A percentile compares a stretch with the other conserved stretches of the same genome.
phyloP scores from a whole-genome alignment of 1,140 invertebrate species.

The Nasonia longicornis region DNA sequence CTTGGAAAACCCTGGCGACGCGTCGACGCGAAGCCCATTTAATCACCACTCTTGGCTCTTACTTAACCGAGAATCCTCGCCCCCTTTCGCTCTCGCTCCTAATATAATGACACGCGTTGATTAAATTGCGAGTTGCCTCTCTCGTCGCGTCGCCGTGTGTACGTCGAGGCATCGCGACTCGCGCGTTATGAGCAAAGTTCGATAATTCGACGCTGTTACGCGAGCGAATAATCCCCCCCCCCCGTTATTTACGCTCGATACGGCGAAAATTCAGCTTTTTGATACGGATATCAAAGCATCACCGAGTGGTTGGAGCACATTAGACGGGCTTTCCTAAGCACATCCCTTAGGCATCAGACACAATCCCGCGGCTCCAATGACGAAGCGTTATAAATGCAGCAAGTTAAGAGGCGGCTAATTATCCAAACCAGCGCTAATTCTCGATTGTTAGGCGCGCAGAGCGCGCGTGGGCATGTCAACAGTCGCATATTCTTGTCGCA shows the following conservation, averaged over 20 bases:
- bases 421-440: background rate
- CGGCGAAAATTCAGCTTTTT: too few species aligned
- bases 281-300: too few species aligned
- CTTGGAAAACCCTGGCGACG: background rate
- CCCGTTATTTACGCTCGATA: background rate
- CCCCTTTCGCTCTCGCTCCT: background rate
- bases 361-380: background rate
- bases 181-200: conserved; percentile 23
- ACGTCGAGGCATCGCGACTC: background rate
- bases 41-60: conserved; percentile 26
- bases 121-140: conserved; percentile 27
- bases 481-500: background rate
- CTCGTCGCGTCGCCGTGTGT: background rate
- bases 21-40: conserved; percentile 7
- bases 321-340: too few species aligned
- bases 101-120: conserved; percentile 31
- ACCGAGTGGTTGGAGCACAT: too few species aligned
- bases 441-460: background rate
- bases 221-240: background rate
- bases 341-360: background rate
- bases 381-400: background rate
- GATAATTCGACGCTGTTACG: conserved; percentile 2
- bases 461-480: background rate
- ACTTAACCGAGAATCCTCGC: conserved; percentile 18
- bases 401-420: background rate